Conservation (phyloP, 1,140 invertebrate species). For the Nixonia krombeini region DNA sequence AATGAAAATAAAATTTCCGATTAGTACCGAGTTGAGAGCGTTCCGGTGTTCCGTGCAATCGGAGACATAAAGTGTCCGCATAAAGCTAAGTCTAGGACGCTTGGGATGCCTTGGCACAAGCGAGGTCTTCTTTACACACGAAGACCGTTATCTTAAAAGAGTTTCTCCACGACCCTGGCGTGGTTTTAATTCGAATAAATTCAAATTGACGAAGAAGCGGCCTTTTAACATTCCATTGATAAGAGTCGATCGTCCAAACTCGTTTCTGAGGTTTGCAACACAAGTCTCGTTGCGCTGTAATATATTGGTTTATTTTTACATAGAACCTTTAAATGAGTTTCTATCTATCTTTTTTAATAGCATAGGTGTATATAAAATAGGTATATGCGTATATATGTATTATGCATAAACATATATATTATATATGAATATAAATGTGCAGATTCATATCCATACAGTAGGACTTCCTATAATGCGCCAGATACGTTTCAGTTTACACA, state of each 20-base stretch:
- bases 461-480: too few species aligned
- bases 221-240: slow-evolving; percentile 72
- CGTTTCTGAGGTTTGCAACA: slow-evolving; percentile 4
- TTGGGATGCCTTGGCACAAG: slow-evolving; percentile 28
- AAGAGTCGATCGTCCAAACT: slow-evolving; percentile 38
- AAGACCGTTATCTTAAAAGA: slow-evolving; percentile 58
- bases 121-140: slow-evolving; percentile 14
- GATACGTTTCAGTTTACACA: too few species aligned
- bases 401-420: too few species aligned
- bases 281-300: slow-evolving; percentile 32
- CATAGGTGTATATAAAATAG: too few species aligned
- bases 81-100: slow-evolving; percentile 58
- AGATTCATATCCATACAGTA: too few species aligned
- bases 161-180: slow-evolving; percentile 53
- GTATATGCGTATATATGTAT: too few species aligned
- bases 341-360: too few species aligned
- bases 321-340: slow-evolving; percentile 18
- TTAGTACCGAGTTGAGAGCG: slow-evolving; percentile 66
- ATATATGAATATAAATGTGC: too few species aligned
- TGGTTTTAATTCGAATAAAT: slow-evolving; percentile 71
- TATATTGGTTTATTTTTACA: slow-evolving; percentile 21
- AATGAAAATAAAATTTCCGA: slow-evolving; percentile 44
- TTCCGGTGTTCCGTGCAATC: slow-evolving; percentile 71
- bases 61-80: slow-evolving; percentile 70
- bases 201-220: slow-evolving; percentile 67